These are phyloP conservation scores for Falco peregrinus DNA, from an alignment of 2,797 vertebrate species.

Conservation along the genomic window DNA sequence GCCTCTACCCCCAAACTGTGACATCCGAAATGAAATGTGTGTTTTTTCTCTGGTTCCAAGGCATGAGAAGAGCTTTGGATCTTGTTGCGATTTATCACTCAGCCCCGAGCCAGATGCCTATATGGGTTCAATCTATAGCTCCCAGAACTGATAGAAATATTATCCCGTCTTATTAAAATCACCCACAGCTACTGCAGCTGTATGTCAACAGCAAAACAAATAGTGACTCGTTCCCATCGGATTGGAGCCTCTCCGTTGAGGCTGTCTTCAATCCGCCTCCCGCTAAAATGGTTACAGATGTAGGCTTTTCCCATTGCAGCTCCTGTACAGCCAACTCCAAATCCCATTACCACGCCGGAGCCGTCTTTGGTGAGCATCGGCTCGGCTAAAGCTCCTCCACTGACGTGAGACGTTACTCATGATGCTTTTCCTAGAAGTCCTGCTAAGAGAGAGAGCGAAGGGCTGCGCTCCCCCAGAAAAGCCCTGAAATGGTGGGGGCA, in stretches of 20 bases:
- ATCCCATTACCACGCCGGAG: neutral
- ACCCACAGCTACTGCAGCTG: conserved; percentile 61
- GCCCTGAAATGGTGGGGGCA: accelerated
- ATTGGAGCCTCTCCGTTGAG: neutral
- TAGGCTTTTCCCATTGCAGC: neutral
- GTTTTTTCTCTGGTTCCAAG: neutral
- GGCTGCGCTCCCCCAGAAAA: neutral
- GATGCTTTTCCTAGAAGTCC: neutral
- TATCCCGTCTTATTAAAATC: conserved; percentile 53
- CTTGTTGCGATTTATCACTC: conserved; percentile 36
- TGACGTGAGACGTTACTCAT: accelerated
- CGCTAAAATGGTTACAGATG: conserved; percentile 31
- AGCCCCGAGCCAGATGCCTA: conserved; percentile 30
- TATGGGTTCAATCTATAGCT: conserved; percentile 47
- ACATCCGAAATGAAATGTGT: neutral
- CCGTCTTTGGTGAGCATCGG: neutral
- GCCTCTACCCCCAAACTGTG: neutral
- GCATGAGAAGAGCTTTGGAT: conserved; percentile 33
- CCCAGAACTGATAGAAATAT: conserved; percentile 62
- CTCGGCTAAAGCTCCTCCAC: neutral
- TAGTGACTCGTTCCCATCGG: neutral
- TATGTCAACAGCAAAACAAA: conserved; percentile 50
- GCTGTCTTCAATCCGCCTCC: conserved; percentile 2
- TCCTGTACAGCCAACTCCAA: neutral
- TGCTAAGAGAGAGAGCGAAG: neutral